phyloP scores from a whole-genome alignment of 2,113 vertebrate genomes.

The Alligator mississippiensis region DNA sequence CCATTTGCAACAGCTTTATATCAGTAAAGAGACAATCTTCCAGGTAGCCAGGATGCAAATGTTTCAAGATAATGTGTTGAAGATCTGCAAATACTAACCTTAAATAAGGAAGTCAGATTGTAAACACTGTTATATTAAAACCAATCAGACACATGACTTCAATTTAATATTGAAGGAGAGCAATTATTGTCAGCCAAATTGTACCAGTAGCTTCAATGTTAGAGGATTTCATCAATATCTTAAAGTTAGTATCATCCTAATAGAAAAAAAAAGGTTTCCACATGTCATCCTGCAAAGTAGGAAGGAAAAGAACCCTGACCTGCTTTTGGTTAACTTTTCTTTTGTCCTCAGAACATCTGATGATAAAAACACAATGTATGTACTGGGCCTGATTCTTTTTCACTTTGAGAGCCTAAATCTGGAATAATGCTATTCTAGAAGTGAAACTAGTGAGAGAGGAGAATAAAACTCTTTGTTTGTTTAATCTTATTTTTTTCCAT shows the following conservation, averaged over 20 bases:
- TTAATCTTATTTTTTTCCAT: constrained; percentile 4
- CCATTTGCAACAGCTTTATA: not conserved
- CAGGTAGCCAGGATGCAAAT: not conserved
- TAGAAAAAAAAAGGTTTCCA: not conserved
- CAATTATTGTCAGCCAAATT: not conserved
- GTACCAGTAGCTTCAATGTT: constrained; percentile 11
- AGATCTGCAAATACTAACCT: constrained; percentile 11
- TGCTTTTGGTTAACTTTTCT: not conserved
- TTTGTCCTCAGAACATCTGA: not conserved
- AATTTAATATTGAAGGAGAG: not conserved
- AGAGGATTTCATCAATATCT: not conserved
- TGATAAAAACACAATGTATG: not conserved
- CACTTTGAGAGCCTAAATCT: not conserved
- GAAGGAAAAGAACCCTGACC: not conserved
- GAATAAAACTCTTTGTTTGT: not conserved
- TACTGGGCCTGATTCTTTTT: not conserved
- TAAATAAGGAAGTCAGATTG: not conserved
- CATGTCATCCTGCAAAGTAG: not conserved
- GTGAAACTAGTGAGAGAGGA: not conserved
- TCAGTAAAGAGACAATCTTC: not conserved
- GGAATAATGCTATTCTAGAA: not conserved
- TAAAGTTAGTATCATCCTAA: not conserved
- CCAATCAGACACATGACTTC: not conserved
- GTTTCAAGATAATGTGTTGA: not conserved
- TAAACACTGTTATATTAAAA: not conserved